These are phyloP conservation scores for Microvelia longipes DNA, from an alignment of 1,140 invertebrate genomes.

Conservation along the genomic window DNA sequence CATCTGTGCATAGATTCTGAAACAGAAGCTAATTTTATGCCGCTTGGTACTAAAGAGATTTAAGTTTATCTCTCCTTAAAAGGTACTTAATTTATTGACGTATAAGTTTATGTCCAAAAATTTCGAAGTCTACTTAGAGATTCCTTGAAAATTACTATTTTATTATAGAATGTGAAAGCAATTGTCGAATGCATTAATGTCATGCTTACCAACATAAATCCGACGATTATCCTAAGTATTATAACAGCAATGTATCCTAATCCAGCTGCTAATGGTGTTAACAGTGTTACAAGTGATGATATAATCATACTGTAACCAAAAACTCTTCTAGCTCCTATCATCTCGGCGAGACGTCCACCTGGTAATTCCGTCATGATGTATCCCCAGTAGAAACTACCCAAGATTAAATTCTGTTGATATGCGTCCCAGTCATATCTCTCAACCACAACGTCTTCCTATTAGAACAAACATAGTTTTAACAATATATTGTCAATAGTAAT, in stretches of 20 bases:
- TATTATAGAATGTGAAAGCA: too few species aligned
- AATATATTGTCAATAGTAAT: too few species aligned
- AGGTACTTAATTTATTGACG: too few species aligned
- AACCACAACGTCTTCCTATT: background rate
- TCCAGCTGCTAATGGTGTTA: conserved; percentile 56
- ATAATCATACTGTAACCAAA: conserved; percentile 72
- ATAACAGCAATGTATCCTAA: conserved; percentile 43
- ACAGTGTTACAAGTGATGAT: conserved; percentile 61
- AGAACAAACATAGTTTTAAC: too few species aligned
- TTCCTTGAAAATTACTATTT: too few species aligned
- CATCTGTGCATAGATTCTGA: too few species aligned
- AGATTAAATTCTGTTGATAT: conserved; percentile 56
- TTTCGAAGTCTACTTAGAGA: too few species aligned
- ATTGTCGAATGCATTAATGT: background rate
- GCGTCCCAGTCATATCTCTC: conserved; percentile 48
- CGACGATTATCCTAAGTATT: conserved; percentile 45
- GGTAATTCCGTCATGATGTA: conserved; percentile 77
- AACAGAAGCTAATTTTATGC: too few species aligned
- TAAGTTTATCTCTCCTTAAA: too few species aligned
- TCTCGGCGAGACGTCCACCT: conserved; percentile 66
- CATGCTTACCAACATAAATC: conserved; percentile 48
- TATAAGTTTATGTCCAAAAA: too few species aligned
- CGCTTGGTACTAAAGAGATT: too few species aligned
- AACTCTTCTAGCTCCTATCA: conserved; percentile 62
- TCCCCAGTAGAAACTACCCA: conserved; percentile 80